Evolutionary conservation across 2,888 invertebrate genomes (phyloP).

Genomic region (Mactromeris polynyma): DNA sequence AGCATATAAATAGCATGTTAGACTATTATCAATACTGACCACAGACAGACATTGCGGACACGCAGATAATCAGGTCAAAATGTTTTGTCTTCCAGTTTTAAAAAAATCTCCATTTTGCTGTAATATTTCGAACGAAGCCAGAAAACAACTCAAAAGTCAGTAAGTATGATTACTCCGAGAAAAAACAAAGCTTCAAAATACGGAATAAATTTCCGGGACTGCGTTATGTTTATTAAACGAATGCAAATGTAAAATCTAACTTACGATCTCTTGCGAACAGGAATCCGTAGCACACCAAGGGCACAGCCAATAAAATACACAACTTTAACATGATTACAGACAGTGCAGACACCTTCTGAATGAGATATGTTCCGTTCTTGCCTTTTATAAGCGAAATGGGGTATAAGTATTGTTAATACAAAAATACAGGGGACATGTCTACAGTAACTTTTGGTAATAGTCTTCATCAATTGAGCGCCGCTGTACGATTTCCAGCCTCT

Average conservation of each 20-base stretch:
- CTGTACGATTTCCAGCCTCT: too few relatives aligned
- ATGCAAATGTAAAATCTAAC: background rate
- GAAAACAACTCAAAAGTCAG: too few relatives aligned
- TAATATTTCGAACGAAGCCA: too few relatives aligned
- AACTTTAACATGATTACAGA: slow-evolving; percentile 1
- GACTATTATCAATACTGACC: too few relatives aligned
- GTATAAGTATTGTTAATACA: background rate
- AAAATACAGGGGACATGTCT: background rate
- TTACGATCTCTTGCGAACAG: slow-evolving; percentile 14
- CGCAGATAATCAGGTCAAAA: background rate
- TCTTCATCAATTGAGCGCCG: too few relatives aligned
- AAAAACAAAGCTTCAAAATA: background rate
- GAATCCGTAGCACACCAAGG: background rate
- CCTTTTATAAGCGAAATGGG: background rate
- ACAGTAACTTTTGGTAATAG: too few relatives aligned
- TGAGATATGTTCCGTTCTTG: background rate
- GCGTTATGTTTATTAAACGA: background rate
- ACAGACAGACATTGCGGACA: background rate
- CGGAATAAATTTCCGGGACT: background rate
- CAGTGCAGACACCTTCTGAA: background rate
- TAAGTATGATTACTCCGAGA: too few relatives aligned
- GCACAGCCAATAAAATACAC: background rate
- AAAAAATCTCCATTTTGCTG: too few relatives aligned
- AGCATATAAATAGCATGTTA: background rate
- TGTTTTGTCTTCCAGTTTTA: too few relatives aligned